phyloP scores from a whole-genome alignment of 2,888 invertebrate genomes.

The Leptogaster cylindrica region DNA sequence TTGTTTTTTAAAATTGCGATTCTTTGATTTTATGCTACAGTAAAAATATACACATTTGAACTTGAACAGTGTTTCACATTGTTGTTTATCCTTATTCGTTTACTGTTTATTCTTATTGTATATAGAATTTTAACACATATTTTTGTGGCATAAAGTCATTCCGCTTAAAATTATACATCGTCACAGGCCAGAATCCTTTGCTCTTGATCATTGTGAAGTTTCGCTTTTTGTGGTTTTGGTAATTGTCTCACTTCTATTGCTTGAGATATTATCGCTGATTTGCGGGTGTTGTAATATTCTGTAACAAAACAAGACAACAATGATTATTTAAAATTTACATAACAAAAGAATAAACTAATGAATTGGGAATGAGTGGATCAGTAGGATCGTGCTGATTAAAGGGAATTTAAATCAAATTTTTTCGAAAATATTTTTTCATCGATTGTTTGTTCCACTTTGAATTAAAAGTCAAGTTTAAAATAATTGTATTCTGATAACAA shows the following conservation, averaged over 20 bases:
- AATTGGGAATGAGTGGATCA: too few relatives aligned
- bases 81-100: background rate
- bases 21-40: slow-evolving; percentile 12
- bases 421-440: too few relatives aligned
- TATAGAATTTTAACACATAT: too few relatives aligned
- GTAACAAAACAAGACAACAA: background rate
- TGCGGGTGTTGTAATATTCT: slow-evolving; percentile 25
- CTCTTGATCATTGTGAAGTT: slow-evolving; percentile 1
- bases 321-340: too few relatives aligned
- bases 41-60: slow-evolving; percentile 27
- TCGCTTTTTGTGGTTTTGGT: slow-evolving; percentile 34
- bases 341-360: too few relatives aligned
- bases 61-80: slow-evolving; percentile 4
- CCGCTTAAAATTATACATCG: slow-evolving; percentile 4
- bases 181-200: slow-evolving; percentile 20
- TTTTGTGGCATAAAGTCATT: slow-evolving; percentile 12
- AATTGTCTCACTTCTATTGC: slow-evolving; percentile 37
- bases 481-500: too few relatives aligned
- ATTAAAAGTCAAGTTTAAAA: too few relatives aligned
- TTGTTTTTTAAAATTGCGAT: background rate
- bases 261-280: slow-evolving; percentile 9
- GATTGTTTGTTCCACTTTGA: too few relatives aligned
- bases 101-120: too few relatives aligned
- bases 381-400: too few relatives aligned
- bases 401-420: too few relatives aligned